Conservation (phyloP, 2,888 invertebrate species). For the Drosophila nigritarsus region DNA sequence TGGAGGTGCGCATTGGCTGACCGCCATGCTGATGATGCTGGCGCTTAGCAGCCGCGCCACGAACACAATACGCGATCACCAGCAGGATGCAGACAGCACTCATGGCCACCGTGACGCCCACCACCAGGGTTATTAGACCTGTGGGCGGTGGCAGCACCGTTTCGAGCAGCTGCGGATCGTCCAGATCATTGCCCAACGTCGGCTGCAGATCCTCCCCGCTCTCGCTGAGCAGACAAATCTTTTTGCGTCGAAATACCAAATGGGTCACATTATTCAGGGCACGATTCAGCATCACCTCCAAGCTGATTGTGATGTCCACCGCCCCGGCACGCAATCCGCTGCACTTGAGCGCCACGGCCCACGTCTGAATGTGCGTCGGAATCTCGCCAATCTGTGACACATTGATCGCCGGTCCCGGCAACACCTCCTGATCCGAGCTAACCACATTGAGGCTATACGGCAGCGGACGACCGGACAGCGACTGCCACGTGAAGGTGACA, state of each 20-base stretch:
- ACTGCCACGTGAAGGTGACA: constrained; percentile 96
- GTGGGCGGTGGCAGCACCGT: constrained; percentile 83
- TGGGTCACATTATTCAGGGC: constrained; percentile 89
- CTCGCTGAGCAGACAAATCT: constrained; percentile 89
- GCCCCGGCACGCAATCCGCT: constrained; percentile 92
- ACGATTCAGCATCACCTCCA: constrained; percentile 92
- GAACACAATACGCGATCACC: constrained; percentile 83
- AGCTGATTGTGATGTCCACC: constrained; percentile 92
- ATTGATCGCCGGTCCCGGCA: constrained; percentile 92
- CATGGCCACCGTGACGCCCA: constrained; percentile 84
- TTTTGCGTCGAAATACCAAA: constrained; percentile 92
- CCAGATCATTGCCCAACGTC: constrained; percentile 56
- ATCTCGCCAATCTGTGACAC: constrained; percentile 93
- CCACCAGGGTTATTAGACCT: constrained; percentile 83
- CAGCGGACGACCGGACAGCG: constrained; percentile 91
- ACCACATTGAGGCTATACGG: constrained; percentile 93
- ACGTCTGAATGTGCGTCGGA: constrained; percentile 91
- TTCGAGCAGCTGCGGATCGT: constrained; percentile 83
- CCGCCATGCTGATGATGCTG: constrained; percentile 82
- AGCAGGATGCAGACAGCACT: constrained; percentile 82
- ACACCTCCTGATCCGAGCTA: constrained; percentile 90
- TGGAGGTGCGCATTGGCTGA: constrained; percentile 85
- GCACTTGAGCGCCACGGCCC: constrained; percentile 93
- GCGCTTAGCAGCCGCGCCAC: constrained; percentile 83
- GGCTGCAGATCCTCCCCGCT: constrained; percentile 62